Base-by-base conservation (phyloP, 2,888 invertebrate species). In the Tanytarsus gracilentus region DNA sequence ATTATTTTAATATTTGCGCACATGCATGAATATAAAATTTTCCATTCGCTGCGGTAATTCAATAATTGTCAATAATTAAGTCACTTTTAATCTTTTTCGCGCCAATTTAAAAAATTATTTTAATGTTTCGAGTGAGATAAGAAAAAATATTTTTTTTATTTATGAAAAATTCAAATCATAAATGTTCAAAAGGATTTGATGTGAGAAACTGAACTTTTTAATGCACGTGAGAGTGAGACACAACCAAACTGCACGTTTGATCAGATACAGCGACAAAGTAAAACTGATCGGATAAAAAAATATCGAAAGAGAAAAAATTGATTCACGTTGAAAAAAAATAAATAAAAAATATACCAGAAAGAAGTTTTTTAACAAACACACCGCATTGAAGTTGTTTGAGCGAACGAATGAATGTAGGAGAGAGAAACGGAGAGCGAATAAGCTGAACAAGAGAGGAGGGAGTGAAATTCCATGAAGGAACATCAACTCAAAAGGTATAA, bases 241-340 rank as follows among this genome's bases (percentile, higher is more conserved):
- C 18, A n/a, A n/a, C n/a, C n/a, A n/a, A n/a, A n/a, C n/a, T n/a
- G n/a, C n/a, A 27, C 36, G 58, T 58, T 58, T 30, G 48, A 48
- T 58, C 58, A 58, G 44, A 48, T 48, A 58, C 58, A 58, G 58
- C 44, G 58, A 58, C 58, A 58, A 58, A 48, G 29, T 58, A 58
- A 29, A 58, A 58, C 58, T 58, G 58, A 58, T 58, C 58, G 58
- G 48, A 58, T 58, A 58, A 56, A 58, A 27, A 58, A 21, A 16
- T 25, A 48, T 58, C 48, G 58, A 40, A 48, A 40, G 58, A 58
- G 58, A 58, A 58, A 48, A 27, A 27, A 27, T 58, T 58, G 27
- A 58, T 48, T 58, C 58, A 44, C 29, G 27, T 29, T 44, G 48
- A 58, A 58, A 58, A 16, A 51, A 50, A 40, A 39, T 7, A 30